Evolutionary conservation across 1,140 invertebrate genomes (phyloP), one percentile per base, ranked within the genome.

Genomic region (Anagrus nilaparvatae): DNA sequence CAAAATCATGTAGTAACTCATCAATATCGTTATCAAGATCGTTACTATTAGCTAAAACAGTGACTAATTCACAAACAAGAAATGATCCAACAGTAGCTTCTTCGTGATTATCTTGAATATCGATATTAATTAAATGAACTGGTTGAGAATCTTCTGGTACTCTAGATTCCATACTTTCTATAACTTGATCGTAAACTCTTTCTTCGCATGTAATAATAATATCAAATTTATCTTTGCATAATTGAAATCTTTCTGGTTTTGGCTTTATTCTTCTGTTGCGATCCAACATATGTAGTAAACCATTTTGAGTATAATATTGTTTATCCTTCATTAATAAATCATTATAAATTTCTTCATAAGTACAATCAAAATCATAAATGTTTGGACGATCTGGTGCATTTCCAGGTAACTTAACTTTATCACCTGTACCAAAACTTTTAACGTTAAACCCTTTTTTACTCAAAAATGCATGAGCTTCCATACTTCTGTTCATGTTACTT

Each of bases 21-120:
- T 98, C 95, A 55, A 99, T 94, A 59, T 98, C 94, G 74, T 98
- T 95, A 57, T 99, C 96, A 48, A 98, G 70, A 65, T 99, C 95
- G 33, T 91, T 84, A 53, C 84, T 87, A 61, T 86, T 79, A 7
- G 84, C 76, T 64, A 99, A 72, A 77, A 87, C 79, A 34, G 81
- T 79, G 34, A 93, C 87, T 63, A 99, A 76, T 70, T 99, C 92
- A 65, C 86, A 90, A 46, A 99, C 95, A 44, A 97, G 72, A 71
- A 98, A 96, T n/a, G 96, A 96, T 46, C 97, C 97, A 58, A 99
- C 84, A n/a, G 95, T 95, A 0, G 96, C 96, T 65, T 99, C 97
- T 71, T 99, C 96, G 46, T 98, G 93, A 68, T 99, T 99, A 72
- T 99, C 97, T 65, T 94, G 91, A 60, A 99, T 97, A 59, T 99